phyloP scores from a whole-genome alignment of 2,797 vertebrate species.

The Scomberomorus guttatus region DNA sequence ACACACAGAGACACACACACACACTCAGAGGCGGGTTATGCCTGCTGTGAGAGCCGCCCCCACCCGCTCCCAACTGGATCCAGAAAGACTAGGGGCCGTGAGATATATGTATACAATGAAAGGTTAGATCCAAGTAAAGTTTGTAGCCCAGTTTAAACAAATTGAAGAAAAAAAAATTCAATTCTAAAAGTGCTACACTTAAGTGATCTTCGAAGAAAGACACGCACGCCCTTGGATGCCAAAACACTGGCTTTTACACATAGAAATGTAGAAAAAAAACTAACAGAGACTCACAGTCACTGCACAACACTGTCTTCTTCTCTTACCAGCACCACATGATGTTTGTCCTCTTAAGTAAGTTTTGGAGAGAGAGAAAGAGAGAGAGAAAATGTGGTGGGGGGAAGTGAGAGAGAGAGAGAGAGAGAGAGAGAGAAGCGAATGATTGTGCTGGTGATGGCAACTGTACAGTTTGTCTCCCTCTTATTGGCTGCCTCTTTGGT shows the following conservation, averaged over 20 bases:
- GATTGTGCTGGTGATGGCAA: slow-evolving; percentile 65
- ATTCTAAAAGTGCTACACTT: neutral
- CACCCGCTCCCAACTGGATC: slow-evolving; percentile 27
- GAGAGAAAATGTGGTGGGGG: slow-evolving; percentile 19
- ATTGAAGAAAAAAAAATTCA: neutral
- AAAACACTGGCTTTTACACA: slow-evolving; percentile 34
- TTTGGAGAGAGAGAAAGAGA: slow-evolving; percentile 34
- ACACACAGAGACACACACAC: slow-evolving; percentile 11
- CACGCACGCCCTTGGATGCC: neutral
- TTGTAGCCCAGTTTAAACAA: neutral
- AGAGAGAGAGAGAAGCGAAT: slow-evolving; percentile 31
- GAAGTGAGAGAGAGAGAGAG: neutral
- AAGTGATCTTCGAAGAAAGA: neutral
- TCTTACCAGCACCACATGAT: slow-evolving; percentile 76
- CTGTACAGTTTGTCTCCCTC: slow-evolving; percentile 66
- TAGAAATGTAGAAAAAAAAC: slow-evolving; percentile 15
- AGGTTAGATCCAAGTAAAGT: neutral
- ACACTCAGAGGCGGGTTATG: neutral
- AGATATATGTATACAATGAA: neutral
- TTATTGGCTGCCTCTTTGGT: slow-evolving; percentile 72
- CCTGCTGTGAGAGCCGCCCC: neutral
- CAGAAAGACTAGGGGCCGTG: slow-evolving; percentile 8
- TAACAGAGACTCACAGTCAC: slow-evolving; percentile 57
- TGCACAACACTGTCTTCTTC: slow-evolving; percentile 70
- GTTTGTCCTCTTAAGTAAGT: slow-evolving; percentile 70